A percentile compares a stretch with the other conserved stretches of the same genome.
These are phyloP conservation scores for Homalodisca vitripennis DNA, from an alignment of 1,140 invertebrate genomes.

Conservation along the genomic window DNA sequence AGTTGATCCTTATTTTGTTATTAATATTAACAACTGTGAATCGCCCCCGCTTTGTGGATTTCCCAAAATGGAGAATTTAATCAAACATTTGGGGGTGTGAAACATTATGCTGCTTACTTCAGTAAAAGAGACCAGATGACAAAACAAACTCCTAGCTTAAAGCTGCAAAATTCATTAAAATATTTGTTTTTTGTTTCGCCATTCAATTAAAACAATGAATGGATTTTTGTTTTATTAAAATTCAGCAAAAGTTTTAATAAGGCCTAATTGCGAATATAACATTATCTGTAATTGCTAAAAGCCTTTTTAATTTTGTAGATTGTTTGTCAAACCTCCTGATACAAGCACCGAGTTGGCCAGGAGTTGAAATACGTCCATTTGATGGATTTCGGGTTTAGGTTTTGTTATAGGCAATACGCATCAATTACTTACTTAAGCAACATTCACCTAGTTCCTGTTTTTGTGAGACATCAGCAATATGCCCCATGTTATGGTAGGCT, in stretches of 20 bases:
- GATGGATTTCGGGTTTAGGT: constrained; percentile 34
- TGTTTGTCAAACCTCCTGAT: constrained; percentile 42
- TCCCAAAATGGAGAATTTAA: no score
- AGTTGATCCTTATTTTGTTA: no score
- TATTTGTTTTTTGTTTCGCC: neutral
- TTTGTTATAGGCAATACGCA: constrained; percentile 33
- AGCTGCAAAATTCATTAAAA: constrained; percentile 3
- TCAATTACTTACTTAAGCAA: constrained; percentile 35
- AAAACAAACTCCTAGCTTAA: neutral
- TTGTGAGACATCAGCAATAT: constrained; percentile 41
- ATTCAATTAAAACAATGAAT: neutral
- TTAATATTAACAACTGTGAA: no score
- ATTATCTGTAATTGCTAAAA: constrained; percentile 30
- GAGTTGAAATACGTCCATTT: constrained; percentile 42
- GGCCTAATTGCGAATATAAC: constrained; percentile 1
- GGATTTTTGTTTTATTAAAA: neutral
- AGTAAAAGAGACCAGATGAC: neutral
- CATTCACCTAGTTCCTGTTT: constrained; percentile 43
- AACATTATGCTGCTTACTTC: no score
- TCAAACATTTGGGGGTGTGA: no score
- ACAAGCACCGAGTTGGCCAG: constrained; percentile 40
- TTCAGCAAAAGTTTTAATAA: neutral
- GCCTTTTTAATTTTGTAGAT: constrained; percentile 42
- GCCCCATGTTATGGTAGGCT: constrained; percentile 37
- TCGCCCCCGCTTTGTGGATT: no score